phyloP scores from a whole-genome alignment of 2,888 invertebrate species.

The Drosophila borborema region DNA sequence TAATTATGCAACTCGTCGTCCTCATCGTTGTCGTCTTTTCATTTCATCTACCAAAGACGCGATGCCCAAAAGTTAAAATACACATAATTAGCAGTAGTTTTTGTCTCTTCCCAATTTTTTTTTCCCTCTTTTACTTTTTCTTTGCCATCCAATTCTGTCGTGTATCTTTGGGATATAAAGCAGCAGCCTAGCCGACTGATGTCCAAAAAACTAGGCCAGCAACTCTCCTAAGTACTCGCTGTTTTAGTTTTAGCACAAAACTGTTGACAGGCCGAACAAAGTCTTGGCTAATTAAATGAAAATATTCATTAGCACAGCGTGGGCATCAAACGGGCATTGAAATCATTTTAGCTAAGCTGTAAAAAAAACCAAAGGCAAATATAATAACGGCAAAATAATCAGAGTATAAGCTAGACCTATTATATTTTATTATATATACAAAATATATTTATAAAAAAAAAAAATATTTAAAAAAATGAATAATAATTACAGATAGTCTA shows the following conservation, averaged over 20 bases:
- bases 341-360: constrained; percentile 5
- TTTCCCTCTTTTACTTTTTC: constrained; percentile 5
- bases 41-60: constrained; percentile 54
- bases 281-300: constrained; percentile 68
- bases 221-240: constrained; percentile 33
- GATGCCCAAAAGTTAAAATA: constrained; percentile 75
- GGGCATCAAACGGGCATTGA: constrained; percentile 16
- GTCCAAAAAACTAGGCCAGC: constrained; percentile 60
- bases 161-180: constrained; percentile 52
- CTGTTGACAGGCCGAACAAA: constrained; percentile 45
- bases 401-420: no score
- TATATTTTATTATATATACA: background rate
- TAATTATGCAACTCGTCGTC: constrained; percentile 76
- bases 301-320: constrained; percentile 57
- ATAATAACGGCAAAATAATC: background rate
- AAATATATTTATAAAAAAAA: no score
- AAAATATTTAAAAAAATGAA: no score
- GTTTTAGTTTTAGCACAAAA: constrained; percentile 61
- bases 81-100: constrained; percentile 79
- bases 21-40: constrained; percentile 32
- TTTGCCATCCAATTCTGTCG: constrained; percentile 48
- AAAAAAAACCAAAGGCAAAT: background rate
- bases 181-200: constrained; percentile 3
- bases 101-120: constrained; percentile 43
- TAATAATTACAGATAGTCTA: no score